Conservation (phyloP, 2,888 invertebrate species). For the Aspidiotus rigidus region DNA sequence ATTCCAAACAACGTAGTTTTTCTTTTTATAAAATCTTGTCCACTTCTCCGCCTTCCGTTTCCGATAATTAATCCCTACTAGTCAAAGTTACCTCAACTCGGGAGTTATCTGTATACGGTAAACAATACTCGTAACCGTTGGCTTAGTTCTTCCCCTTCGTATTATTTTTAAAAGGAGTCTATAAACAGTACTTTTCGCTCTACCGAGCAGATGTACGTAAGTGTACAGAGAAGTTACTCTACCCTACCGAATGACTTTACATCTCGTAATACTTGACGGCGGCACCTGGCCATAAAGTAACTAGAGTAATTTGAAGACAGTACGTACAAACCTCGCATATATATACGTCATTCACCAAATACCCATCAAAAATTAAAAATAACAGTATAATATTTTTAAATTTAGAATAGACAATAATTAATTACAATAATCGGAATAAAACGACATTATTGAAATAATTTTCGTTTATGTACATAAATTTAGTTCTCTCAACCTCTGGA, state of each 20-base stretch:
- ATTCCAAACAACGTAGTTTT: no score
- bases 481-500: no score
- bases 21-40: no score
- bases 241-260: background rate
- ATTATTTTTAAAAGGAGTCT: background rate
- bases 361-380: no score
- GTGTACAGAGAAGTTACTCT: background rate
- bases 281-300: background rate
- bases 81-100: background rate
- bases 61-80: conserved; percentile 4
- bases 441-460: no score
- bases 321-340: no score
- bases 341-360: no score
- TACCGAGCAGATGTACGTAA: background rate
- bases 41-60: background rate
- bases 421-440: no score
- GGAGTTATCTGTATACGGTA: background rate
- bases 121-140: conserved; percentile 1
- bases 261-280: background rate
- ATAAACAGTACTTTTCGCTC: background rate
- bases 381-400: no score
- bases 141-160: background rate
- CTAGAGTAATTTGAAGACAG: no score
- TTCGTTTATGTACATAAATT: no score
- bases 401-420: no score